These are phyloP conservation scores for Heliangelus exortis DNA, from an alignment of 2,797 vertebrate species.

Conservation along the genomic window DNA sequence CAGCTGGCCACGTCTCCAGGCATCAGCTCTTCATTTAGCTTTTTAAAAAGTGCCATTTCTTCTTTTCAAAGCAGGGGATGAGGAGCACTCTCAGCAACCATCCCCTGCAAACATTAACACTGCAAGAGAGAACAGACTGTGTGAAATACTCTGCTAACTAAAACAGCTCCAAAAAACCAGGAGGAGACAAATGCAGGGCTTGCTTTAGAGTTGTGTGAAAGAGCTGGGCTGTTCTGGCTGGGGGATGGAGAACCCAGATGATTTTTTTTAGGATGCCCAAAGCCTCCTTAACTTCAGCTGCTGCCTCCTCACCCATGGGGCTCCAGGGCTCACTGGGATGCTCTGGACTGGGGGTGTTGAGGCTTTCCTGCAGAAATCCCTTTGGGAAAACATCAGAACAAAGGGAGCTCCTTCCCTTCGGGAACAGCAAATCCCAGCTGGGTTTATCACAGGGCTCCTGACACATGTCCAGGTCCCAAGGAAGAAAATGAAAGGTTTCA, in stretches of 20 bases:
- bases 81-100: neutral
- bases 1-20: neutral
- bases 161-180: neutral
- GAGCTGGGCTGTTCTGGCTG: neutral
- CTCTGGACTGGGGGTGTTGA: rapidly evolving
- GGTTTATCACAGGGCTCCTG: neutral
- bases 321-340: rapidly evolving
- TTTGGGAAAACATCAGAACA: neutral
- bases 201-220: neutral
- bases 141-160: neutral
- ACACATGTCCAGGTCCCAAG: rapidly evolving
- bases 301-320: no score
- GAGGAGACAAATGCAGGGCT: neutral
- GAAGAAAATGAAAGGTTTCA: neutral
- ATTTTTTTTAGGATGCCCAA: neutral
- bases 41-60: neutral
- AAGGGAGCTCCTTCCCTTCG: neutral
- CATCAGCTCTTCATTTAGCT: neutral
- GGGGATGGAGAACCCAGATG: neutral
- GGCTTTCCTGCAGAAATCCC: neutral
- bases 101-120: neutral
- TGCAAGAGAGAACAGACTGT: neutral
- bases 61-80: no score
- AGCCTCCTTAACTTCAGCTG: neutral
- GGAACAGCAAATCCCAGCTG: neutral